Conservation (phyloP, 2,797 vertebrate genomes). For the Lophius americanus region DNA sequence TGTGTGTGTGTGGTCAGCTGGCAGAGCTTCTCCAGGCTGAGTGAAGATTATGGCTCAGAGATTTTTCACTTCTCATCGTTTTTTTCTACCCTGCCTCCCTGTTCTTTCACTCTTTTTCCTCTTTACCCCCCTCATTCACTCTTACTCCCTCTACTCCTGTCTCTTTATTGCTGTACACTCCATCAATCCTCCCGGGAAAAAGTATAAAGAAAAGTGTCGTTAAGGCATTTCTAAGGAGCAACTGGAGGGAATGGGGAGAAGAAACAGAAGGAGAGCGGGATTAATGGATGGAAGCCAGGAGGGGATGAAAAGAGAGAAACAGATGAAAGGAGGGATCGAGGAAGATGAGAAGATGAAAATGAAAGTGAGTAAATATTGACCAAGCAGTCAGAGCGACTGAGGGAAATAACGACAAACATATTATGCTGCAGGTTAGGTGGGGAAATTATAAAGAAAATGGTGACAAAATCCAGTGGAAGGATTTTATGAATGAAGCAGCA, state of each 20-base stretch:
- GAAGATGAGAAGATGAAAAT: conserved; percentile 21
- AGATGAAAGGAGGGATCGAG: conserved; percentile 30
- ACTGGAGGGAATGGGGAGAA: conserved; percentile 38
- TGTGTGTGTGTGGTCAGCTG: conserved; percentile 70
- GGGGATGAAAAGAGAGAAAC: conserved; percentile 17
- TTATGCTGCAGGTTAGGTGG: conserved; percentile 10
- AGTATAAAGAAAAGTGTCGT: conserved; percentile 31
- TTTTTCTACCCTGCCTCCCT: conserved; percentile 17
- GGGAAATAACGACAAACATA: neutral
- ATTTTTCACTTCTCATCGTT: conserved; percentile 68
- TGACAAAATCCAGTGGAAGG: conserved; percentile 8
- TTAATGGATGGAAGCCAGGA: conserved; percentile 33
- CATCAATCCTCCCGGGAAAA: conserved; percentile 58
- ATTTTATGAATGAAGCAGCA: too few relatives aligned
- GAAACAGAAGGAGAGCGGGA: conserved; percentile 36
- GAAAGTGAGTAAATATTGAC: conserved; percentile 46
- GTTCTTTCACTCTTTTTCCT: conserved; percentile 42
- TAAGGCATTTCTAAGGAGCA: conserved; percentile 59
- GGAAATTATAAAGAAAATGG: conserved; percentile 40
- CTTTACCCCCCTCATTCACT: conserved; percentile 17
- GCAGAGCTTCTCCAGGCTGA: conserved; percentile 75
- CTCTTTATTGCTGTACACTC: conserved; percentile 71
- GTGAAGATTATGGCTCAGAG: conserved; percentile 77
- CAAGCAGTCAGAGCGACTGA: conserved; percentile 11
- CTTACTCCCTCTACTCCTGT: conserved; percentile 47